These are phyloP conservation scores for Hirundichthys speculiger DNA, from an alignment of 2,113 vertebrate species.

Conservation along the genomic window DNA sequence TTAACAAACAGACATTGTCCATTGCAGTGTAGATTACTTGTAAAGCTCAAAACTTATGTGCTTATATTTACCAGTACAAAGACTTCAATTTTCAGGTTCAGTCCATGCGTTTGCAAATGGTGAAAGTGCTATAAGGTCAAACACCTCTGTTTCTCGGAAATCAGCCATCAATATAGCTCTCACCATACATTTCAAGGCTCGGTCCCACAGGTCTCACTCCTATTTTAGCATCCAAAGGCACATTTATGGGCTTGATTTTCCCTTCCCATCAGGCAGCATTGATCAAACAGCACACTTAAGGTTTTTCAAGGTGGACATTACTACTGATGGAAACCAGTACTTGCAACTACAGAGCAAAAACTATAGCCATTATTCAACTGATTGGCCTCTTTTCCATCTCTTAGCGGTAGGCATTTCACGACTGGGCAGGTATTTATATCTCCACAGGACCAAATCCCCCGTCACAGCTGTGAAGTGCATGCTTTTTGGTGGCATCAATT, in stretches of 20 bases:
- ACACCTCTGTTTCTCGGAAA: constrained; percentile 75
- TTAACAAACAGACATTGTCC: neutral
- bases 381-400: constrained; percentile 80
- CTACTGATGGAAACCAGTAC: constrained; percentile 77
- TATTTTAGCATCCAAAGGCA: constrained; percentile 81
- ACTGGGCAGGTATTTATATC: constrained; percentile 83
- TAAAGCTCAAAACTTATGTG: constrained; percentile 5
- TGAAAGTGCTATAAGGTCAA: constrained; percentile 67
- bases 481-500: constrained; percentile 75
- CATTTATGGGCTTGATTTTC: constrained; percentile 81
- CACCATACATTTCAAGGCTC: constrained; percentile 68
- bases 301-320: constrained; percentile 82
- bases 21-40: neutral
- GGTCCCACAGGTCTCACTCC: constrained; percentile 72
- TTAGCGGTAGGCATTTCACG: constrained; percentile 77
- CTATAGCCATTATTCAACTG: constrained; percentile 80
- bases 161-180: constrained; percentile 72
- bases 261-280: constrained; percentile 79
- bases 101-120: constrained; percentile 20
- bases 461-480: constrained; percentile 74
- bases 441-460: constrained; percentile 62
- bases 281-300: constrained; percentile 80
- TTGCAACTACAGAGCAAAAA: constrained; percentile 71
- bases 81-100: constrained; percentile 8
- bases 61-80: neutral